phyloP scores from a whole-genome alignment of 2,797 vertebrate species.

The Tragopan temminckii region DNA sequence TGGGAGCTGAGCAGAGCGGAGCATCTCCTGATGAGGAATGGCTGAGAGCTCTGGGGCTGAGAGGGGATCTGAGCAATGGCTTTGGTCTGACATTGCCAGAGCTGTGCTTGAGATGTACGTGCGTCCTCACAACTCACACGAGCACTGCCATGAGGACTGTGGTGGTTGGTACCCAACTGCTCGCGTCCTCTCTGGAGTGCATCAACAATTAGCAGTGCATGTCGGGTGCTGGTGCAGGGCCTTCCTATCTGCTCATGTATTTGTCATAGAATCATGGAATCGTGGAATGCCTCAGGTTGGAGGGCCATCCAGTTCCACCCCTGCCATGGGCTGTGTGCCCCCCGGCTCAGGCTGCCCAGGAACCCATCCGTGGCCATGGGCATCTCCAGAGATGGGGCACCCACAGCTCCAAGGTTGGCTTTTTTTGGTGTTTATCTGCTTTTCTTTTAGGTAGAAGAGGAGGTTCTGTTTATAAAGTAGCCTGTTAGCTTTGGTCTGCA shows the following conservation, averaged over 20 bases:
- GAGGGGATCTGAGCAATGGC: too few species aligned
- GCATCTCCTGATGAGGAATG: too few species aligned
- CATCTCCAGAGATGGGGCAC: too few species aligned
- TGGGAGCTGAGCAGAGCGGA: too few species aligned
- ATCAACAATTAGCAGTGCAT: not conserved
- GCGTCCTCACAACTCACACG: rapidly evolving
- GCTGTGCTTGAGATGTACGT: rapidly evolving
- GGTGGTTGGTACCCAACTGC: not conserved
- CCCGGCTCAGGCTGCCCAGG: too few species aligned
- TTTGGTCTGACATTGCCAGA: not conserved
- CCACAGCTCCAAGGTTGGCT: not conserved
- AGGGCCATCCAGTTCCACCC: too few species aligned
- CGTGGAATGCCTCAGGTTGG: too few species aligned
- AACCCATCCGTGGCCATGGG: too few species aligned
- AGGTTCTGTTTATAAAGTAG: not conserved
- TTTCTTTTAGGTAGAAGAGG: not conserved
- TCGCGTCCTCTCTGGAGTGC: not conserved
- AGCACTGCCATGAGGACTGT: not conserved
- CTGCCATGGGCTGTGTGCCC: too few species aligned
- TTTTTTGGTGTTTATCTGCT: not conserved
- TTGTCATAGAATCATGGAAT: too few species aligned
- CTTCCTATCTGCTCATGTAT: rapidly evolving
- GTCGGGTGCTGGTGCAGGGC: not conserved
- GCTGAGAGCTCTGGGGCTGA: not conserved
- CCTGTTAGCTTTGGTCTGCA: not conserved